Evolutionary conservation across 2,888 invertebrate species (phyloP), one percentile per base, ranked within the genome.

Genomic region (Drosophila emarginata): DNA sequence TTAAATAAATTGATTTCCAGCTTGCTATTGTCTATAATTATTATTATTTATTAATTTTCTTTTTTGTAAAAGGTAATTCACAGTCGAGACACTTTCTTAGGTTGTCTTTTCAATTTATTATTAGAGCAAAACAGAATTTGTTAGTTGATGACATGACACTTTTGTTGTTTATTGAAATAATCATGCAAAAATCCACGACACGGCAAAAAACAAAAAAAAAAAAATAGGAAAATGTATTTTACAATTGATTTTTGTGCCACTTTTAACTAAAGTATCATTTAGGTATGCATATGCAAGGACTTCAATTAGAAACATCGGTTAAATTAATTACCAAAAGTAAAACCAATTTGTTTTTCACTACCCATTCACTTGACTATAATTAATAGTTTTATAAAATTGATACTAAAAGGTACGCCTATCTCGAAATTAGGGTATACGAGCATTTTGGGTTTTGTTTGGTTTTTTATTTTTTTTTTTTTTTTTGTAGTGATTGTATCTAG

Each of bases 321-420:
- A 45, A 45, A 45, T 45, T 45, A 45, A 45, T 21, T 18, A 37
- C 37, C 37, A 37, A 45, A 45, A 45, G 11, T 11, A 18, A 18
- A 18, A 45, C 11, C 45, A 45, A 45, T 45, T 45, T 14, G 18
- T 9, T 4, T 45, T 45, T 21, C 11, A 45, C 36, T 18, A 28
- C 62, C 61, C 36, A 68, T 15, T 50, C 14, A 32, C 26, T 40
- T 52, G 73, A 56, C 74, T 65, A 53, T 69, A 69, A 69, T 69
- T 69, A 73, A 69, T 69, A 69, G 74, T 69, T 69, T 64, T 1
- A 45, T 45, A 12, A 18, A 45, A 45, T 21, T 45, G 11, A 21
- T 21, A 18, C 11, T 1, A 45, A 45, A 45, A 18, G 45, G 6
- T 12, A 45, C 45, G 45, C 45, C 45, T 21, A 21, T 12, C 12